phyloP scores from a whole-genome alignment of 2,888 invertebrate genomes.

The Agrilus biguttatus region DNA sequence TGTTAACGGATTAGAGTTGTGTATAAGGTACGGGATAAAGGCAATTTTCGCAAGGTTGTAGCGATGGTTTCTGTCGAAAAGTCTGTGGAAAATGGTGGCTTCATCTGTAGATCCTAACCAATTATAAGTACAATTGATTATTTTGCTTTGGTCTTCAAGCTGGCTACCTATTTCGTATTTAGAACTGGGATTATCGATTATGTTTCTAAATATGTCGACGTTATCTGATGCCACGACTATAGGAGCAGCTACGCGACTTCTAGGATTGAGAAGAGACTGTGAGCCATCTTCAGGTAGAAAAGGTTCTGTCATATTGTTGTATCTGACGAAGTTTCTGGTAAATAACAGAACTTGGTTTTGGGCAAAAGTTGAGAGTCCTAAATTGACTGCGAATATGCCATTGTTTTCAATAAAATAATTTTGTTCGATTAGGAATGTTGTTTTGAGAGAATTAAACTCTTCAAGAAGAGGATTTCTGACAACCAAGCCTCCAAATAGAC shows the following conservation, averaged over 20 bases:
- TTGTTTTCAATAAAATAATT: slow-evolving; percentile 84
- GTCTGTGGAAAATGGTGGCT: slow-evolving; percentile 54
- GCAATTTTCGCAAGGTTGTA: slow-evolving; percentile 88
- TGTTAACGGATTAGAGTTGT: slow-evolving; percentile 79
- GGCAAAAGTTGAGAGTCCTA: slow-evolving; percentile 80
- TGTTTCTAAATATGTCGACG: slow-evolving; percentile 76
- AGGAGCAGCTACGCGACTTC: slow-evolving; percentile 85
- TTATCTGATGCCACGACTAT: slow-evolving; percentile 86
- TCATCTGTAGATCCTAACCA: slow-evolving; percentile 76
- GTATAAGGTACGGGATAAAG: slow-evolving; percentile 81
- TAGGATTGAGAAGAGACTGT: slow-evolving; percentile 62
- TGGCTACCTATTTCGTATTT: slow-evolving; percentile 93
- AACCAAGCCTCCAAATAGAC: slow-evolving; percentile 67
- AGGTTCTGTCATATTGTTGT: slow-evolving; percentile 76
- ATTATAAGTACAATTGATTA: slow-evolving; percentile 87
- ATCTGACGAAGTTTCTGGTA: slow-evolving; percentile 72
- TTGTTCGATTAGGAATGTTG: slow-evolving; percentile 58
- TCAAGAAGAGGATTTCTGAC: slow-evolving; percentile 71
- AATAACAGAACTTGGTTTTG: slow-evolving; percentile 69
- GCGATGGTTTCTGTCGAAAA: slow-evolving; percentile 78
- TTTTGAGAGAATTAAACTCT: slow-evolving; percentile 64
- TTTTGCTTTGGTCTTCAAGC: slow-evolving; percentile 82
- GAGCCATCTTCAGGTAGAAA: slow-evolving; percentile 54
- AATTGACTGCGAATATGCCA: slow-evolving; percentile 75
- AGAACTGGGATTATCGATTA: slow-evolving; percentile 80